Evolutionary conservation across 2,888 invertebrate species (phyloP).

Genomic region (Biston stratarius): DNA sequence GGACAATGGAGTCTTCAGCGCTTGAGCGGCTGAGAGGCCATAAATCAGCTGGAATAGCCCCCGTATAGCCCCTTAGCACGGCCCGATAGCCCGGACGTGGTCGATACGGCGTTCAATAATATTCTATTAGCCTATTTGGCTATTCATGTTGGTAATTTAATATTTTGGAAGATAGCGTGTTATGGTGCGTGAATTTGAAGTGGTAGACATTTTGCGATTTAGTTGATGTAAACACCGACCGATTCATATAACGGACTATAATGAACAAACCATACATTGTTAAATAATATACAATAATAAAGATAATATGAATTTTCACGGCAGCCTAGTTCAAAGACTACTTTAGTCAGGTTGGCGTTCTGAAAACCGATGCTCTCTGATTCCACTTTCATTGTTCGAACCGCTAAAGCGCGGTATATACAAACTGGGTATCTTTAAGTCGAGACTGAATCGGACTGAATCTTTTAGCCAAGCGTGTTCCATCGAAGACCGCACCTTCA

Average conservation of each 20-base stretch:
- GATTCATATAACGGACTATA: not conserved
- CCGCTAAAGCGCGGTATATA: too few relatives aligned
- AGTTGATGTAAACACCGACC: not conserved
- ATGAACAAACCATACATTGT: not conserved
- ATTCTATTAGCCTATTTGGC: constrained; percentile 44
- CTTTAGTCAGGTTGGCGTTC: too few relatives aligned
- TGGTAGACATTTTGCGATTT: not conserved
- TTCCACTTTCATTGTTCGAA: too few relatives aligned
- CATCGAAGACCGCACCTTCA: too few relatives aligned
- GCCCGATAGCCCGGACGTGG: constrained; percentile 26
- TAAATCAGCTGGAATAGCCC: constrained; percentile 55
- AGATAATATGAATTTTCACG: too few relatives aligned
- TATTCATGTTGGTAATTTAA: constrained; percentile 40
- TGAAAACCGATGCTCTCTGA: too few relatives aligned
- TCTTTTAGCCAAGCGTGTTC: too few relatives aligned
- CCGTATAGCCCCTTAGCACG: constrained; percentile 29
- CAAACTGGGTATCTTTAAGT: too few relatives aligned
- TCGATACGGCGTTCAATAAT: constrained; percentile 43
- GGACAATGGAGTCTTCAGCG: constrained; percentile 47
- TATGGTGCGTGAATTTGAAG: constrained; percentile 20
- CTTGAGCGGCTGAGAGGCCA: constrained; percentile 35
- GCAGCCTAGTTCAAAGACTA: too few relatives aligned
- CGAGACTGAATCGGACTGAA: too few relatives aligned
- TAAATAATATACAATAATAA: not conserved
- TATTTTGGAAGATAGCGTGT: constrained; percentile 23